Evolutionary conservation across 2,797 vertebrate species (phyloP).

Genomic region (Catharus ustulatus): DNA sequence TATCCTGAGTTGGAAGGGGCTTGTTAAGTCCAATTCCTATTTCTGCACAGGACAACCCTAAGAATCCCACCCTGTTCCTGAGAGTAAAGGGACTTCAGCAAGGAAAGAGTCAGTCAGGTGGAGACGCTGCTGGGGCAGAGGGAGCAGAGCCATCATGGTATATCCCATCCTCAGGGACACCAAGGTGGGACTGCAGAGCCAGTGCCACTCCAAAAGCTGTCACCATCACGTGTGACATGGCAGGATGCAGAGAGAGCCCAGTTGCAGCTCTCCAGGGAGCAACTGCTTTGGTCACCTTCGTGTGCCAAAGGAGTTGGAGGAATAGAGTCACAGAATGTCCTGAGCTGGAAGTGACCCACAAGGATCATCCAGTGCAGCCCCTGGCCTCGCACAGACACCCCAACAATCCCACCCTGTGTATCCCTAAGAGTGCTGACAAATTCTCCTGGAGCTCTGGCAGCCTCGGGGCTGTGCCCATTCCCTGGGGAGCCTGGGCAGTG

Average conservation of each 20-base stretch:
- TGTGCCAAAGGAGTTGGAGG: neutral
- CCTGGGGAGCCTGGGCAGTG: too few species aligned
- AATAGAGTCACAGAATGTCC: neutral
- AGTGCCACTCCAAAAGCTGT: neutral
- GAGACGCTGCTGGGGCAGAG: neutral
- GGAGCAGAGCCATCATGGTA: neutral
- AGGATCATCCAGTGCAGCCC: neutral
- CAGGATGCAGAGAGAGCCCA: neutral
- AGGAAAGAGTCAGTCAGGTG: neutral
- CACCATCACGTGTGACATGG: neutral
- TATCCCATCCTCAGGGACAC: neutral
- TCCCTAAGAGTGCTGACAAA: accelerated
- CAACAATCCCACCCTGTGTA: neutral
- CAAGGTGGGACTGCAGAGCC: neutral
- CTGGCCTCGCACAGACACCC: neutral
- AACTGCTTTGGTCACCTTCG: neutral
- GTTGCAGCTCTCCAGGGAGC: neutral
- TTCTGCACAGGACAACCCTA: neutral
- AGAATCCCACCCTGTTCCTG: neutral
- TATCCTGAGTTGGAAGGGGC: neutral
- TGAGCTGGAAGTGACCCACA: neutral
- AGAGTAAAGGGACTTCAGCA: neutral
- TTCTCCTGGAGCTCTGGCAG: neutral
- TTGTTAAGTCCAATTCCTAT: neutral
- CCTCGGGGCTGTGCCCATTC: accelerated